A percentile compares a stretch with the other conserved stretches of the same genome.
Evolutionary conservation across 2,113 vertebrate species (phyloP).

Genomic region (Rhombomys opimus): DNA sequence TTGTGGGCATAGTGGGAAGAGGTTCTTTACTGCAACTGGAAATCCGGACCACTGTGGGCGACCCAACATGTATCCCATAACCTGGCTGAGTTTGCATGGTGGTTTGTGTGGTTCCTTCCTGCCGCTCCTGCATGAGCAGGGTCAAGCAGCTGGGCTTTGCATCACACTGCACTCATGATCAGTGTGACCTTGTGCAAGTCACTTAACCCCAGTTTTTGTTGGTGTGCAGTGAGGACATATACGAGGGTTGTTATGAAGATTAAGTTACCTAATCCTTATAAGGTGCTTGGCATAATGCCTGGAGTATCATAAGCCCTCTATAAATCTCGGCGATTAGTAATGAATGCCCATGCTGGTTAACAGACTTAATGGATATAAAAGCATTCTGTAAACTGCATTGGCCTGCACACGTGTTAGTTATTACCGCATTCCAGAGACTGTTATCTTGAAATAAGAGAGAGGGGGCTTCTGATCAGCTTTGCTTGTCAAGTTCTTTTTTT

Average conservation of each 20-base stretch:
- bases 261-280: constrained; percentile 45
- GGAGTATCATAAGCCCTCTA: background rate
- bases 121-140: background rate
- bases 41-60: background rate
- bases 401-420: background rate
- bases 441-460: constrained; percentile 60
- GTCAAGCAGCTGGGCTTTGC: background rate
- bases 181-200: background rate
- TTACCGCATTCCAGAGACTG: constrained; percentile 40
- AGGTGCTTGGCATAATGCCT: constrained; percentile 55
- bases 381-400: constrained; percentile 57
- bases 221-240: background rate
- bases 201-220: constrained; percentile 34
- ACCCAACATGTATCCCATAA: background rate
- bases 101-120: background rate
- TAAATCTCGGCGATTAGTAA: constrained; percentile 56
- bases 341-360: constrained; percentile 45
- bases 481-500: constrained; percentile 54
- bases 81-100: background rate
- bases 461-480: constrained; percentile 53
- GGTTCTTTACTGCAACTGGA: too few species aligned
- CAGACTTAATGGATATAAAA: constrained; percentile 63
- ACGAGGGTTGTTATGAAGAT: background rate
- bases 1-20: background rate
- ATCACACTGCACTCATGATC: background rate